A percentile compares a stretch with the other conserved stretches of the same genome.
Evolutionary conservation across 2,113 vertebrate genomes (phyloP).

Genomic region (Cebidichthys violaceus): DNA sequence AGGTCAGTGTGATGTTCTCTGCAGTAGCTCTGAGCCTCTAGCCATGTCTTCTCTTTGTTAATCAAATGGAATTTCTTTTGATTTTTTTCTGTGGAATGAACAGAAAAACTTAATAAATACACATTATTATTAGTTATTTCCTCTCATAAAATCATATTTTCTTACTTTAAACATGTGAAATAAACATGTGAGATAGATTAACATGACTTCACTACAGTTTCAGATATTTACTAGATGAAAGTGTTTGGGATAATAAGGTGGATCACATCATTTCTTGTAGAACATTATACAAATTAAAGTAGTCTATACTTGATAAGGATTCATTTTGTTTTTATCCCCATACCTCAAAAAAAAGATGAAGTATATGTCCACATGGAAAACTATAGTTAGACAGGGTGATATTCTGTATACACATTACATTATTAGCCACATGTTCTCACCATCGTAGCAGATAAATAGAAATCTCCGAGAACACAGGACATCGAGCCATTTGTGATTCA

Average conservation of each 20-base stretch:
- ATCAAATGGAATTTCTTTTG: neutral
- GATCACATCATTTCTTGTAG: neutral
- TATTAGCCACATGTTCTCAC: slow-evolving; percentile 28
- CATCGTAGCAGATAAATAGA: slow-evolving; percentile 20
- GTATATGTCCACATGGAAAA: too few relatives aligned
- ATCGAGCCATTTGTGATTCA: rapidly evolving
- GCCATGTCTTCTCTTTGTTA: rapidly evolving
- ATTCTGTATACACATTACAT: neutral
- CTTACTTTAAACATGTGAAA: too few relatives aligned
- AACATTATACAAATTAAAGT: neutral
- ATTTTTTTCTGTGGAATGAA: neutral
- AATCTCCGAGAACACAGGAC: rapidly evolving
- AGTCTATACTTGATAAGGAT: too few relatives aligned
- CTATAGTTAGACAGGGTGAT: too few relatives aligned
- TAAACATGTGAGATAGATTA: neutral
- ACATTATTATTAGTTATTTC: too few relatives aligned
- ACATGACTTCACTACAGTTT: neutral
- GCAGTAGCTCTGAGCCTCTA: slow-evolving; percentile 2
- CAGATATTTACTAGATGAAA: neutral
- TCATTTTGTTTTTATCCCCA: too few relatives aligned
- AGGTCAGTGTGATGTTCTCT: slow-evolving; percentile 30
- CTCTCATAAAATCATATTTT: too few relatives aligned
- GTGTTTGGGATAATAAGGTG: neutral
- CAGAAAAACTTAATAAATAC: neutral
- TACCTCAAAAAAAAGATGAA: too few relatives aligned